These are phyloP conservation scores for Charanyca ferruginea DNA, from an alignment of 2,888 invertebrate genomes.

Conservation along the genomic window DNA sequence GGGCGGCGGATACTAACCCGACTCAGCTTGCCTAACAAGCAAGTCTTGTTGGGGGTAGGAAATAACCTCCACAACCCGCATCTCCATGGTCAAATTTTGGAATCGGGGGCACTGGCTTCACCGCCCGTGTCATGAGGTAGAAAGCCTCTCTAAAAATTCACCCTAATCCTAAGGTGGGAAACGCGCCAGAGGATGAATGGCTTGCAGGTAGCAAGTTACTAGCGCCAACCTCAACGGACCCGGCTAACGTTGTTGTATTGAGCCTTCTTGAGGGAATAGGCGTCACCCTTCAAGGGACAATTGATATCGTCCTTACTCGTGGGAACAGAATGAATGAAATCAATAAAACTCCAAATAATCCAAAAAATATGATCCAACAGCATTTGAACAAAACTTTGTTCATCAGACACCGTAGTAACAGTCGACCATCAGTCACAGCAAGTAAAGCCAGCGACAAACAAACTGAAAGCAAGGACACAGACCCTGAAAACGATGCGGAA, in stretches of 20 bases:
- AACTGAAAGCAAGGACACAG: too few species aligned
- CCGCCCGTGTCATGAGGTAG: slow-evolving; percentile 30
- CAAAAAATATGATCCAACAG: too few species aligned
- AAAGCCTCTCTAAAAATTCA: slow-evolving; percentile 50
- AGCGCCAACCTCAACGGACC: slow-evolving; percentile 52
- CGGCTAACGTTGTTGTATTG: slow-evolving; percentile 31
- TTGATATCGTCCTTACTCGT: too few species aligned
- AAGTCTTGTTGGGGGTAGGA: not conserved
- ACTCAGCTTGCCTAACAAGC: not conserved
- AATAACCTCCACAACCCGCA: not conserved
- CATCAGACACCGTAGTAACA: too few species aligned
- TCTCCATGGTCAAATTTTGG: not conserved
- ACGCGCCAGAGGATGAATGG: slow-evolving; percentile 51
- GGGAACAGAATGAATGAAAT: too few species aligned
- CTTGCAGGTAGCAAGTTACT: slow-evolving; percentile 36
- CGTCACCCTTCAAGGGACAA: slow-evolving; percentile 5
- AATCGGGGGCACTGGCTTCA: slow-evolving; percentile 14
- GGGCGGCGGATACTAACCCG: not conserved
- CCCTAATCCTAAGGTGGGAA: slow-evolving; percentile 51
- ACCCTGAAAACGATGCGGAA: too few species aligned
- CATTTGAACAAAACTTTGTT: too few species aligned
- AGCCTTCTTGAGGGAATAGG: slow-evolving; percentile 15
- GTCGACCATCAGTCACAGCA: too few species aligned
- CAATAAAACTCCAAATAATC: too few species aligned
- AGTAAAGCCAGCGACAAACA: too few species aligned